Base-by-base conservation (phyloP, 2,888 invertebrate species). In the Drosophila longiperda region DNA sequence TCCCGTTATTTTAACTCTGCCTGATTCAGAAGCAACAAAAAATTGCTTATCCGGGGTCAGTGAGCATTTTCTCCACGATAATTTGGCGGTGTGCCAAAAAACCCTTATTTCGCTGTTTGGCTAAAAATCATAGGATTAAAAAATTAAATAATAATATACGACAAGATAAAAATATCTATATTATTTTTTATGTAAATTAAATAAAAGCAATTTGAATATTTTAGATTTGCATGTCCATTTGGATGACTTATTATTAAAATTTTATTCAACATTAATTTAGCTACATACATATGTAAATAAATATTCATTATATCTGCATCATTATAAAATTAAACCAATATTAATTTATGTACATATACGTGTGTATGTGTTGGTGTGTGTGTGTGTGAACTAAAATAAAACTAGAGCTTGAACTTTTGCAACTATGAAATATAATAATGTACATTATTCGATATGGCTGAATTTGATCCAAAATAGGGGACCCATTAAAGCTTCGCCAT, bases 231-330 rank as follows among this genome's bases (percentile, higher is more conserved):
- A 49, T 29, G 42, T 57, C 54, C 54, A 71, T 55, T 71, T 63
- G 40, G 11, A 55, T 64, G 67, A 60, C 62, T 75, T 77, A 73
- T 59, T 61, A 45, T 62, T 70, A 62, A 3, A 66, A 53, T 69
- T 78, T 79, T 68, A 73, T 79, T 75, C 63, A 75, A 79, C 79
- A 79, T 79, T 79, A 69, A 79, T 79, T 79, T 79, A 79, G 68
- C 78, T 79, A 79, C 73, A 69, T 79, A 66, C 61, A 70, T 54
- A 57, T 75, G 68, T 55, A 50, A 73, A 73, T 78, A 77, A 73
- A 77, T 77, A 77, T 69, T 63, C 34, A 42, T 67, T 66, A 66
- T 65, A 65, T 62, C 57, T 63, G 62, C 29, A 29, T 75, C 55
- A 58, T 65, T 59, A 40, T 38, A 62, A 64, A 70, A 33, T 57